Evolutionary conservation across 2,888 invertebrate species (phyloP).

Genomic region (Mythimna ferrago): DNA sequence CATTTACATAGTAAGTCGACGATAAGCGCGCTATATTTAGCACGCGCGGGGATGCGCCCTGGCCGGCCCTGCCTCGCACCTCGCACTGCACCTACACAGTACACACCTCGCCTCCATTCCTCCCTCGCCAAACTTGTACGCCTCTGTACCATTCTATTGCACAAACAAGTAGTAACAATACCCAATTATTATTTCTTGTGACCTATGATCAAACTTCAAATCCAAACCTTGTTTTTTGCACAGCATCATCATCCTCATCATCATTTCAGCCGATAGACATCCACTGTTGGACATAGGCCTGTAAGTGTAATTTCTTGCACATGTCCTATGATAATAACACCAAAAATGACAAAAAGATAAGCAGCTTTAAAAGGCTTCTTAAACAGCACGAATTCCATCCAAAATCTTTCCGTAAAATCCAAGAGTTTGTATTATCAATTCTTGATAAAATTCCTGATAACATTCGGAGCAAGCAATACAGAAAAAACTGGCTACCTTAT

Average conservation of each 20-base stretch:
- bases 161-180: not conserved
- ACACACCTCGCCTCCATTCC: conserved; percentile 69
- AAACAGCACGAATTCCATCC: not conserved
- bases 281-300: no score
- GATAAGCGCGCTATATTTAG: conserved; percentile 90
- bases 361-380: not conserved
- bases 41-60: conserved; percentile 80
- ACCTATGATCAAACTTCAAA: not conserved
- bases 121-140: conserved; percentile 48
- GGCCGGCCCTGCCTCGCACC: conserved; percentile 71
- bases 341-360: not conserved
- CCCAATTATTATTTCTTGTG: not conserved
- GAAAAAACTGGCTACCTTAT: conserved; percentile 45
- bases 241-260: no score
- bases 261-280: no score
- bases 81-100: conserved; percentile 79
- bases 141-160: conserved; percentile 32
- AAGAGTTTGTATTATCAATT: conserved; percentile 37
- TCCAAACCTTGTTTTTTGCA: not conserved
- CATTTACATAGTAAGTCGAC: conserved; percentile 89
- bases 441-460: conserved; percentile 57
- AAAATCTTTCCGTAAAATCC: conserved; percentile 10
- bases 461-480: conserved; percentile 34
- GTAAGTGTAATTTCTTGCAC: not conserved
- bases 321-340: conserved; percentile 1